phyloP scores from a whole-genome alignment of 2,113 vertebrate species.

The Cyprinodon variegatus region DNA sequence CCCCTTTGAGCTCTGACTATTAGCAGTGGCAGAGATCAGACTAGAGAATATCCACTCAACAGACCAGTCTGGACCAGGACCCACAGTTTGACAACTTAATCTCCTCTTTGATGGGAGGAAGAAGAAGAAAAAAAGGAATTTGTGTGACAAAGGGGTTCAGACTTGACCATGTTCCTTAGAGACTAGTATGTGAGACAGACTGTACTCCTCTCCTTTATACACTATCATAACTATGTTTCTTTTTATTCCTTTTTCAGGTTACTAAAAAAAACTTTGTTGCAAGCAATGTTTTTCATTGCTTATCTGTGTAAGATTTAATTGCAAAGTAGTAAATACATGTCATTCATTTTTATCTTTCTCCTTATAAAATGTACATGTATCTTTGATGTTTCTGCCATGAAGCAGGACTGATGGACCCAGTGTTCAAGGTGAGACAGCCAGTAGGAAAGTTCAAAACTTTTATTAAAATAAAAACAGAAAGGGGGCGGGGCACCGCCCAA shows the following conservation, averaged over 20 bases:
- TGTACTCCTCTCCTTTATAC: conserved; percentile 8
- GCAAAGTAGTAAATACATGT: no score
- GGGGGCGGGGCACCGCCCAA: no score
- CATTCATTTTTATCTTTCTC: neutral
- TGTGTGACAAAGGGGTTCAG: conserved; percentile 56
- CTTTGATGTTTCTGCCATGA: no score
- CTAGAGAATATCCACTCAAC: conserved; percentile 77
- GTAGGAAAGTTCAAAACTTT: no score
- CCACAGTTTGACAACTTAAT: conserved; percentile 84
- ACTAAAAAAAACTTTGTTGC: no score
- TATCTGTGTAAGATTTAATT: neutral
- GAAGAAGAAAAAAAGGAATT: conserved; percentile 68
- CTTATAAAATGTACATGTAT: no score
- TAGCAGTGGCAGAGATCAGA: conserved; percentile 80
- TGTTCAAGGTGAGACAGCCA: no score
- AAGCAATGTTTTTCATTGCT: neutral
- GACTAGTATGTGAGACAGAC: conserved; percentile 44
- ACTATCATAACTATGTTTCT: neutral
- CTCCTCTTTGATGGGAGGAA: conserved; percentile 73
- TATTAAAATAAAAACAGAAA: no score
- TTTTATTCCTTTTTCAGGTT: neutral
- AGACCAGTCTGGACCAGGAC: conserved; percentile 79
- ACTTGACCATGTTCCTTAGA: conserved; percentile 71
- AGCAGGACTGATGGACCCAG: no score
- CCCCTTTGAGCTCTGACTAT: conserved; percentile 74